phyloP scores from a whole-genome alignment of 2,888 invertebrate species.

The Rhodophaea formosa region DNA sequence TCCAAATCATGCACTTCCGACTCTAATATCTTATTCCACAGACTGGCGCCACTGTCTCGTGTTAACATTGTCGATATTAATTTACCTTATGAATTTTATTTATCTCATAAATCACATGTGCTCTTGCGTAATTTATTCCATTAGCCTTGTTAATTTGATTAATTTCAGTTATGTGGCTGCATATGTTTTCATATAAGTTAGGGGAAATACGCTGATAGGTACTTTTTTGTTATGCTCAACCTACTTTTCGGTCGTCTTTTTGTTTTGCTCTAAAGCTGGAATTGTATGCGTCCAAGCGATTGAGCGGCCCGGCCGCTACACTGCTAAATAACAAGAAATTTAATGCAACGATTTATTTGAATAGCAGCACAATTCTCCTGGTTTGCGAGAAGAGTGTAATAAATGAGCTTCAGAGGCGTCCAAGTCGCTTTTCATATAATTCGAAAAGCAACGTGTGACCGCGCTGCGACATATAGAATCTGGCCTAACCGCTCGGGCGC shows the following conservation, averaged over 20 bases:
- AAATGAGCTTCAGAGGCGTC: too few species aligned
- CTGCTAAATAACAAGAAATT: too few species aligned
- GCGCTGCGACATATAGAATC: too few species aligned
- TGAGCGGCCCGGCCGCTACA: too few species aligned
- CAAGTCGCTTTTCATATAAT: too few species aligned
- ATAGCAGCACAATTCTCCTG: too few species aligned
- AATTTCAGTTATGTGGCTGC: not conserved
- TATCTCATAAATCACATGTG: conserved; percentile 26
- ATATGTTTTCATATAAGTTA: conserved; percentile 1
- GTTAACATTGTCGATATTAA: conserved; percentile 25
- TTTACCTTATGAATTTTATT: conserved; percentile 25
- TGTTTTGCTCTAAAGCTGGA: too few species aligned
- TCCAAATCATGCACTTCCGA: conserved; percentile 37
- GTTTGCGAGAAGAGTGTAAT: too few species aligned
- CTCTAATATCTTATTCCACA: conserved; percentile 28
- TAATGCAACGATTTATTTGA: too few species aligned
- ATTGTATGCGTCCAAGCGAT: too few species aligned
- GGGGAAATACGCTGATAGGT: not conserved
- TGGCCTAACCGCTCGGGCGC: too few species aligned
- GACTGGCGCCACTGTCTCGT: conserved; percentile 27
- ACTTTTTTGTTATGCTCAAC: not conserved
- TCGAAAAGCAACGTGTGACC: too few species aligned
- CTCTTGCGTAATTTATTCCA: conserved; percentile 12
- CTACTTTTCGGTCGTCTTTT: not conserved
- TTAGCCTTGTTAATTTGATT: conserved; percentile 11